A percentile compares a stretch with the other conserved stretches of the same genome.
Evolutionary conservation across 2,113 vertebrate species (phyloP).

Genomic region (Macrotis lagotis): DNA sequence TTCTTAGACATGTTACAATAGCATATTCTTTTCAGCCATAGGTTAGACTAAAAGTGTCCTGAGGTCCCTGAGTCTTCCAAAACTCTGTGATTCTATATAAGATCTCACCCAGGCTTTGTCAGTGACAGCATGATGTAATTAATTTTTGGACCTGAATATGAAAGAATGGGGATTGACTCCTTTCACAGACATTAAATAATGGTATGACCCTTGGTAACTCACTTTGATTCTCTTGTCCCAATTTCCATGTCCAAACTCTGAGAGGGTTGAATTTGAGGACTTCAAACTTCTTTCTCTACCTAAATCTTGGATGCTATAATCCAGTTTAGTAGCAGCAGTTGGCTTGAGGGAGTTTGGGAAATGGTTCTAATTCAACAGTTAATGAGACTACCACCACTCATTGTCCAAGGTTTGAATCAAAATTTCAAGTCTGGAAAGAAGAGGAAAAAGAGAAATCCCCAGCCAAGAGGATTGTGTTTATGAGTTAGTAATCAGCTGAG

Average conservation of each 20-base stretch:
- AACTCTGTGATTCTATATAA: background rate
- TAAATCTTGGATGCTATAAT: background rate
- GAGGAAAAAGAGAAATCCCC: too few species aligned
- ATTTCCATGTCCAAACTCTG: background rate
- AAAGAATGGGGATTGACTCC: background rate
- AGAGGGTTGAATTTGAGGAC: background rate
- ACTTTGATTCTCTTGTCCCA: background rate
- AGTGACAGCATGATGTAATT: background rate
- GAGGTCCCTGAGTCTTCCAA: background rate
- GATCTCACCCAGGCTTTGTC: background rate
- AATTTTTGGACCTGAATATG: background rate
- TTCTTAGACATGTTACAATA: background rate
- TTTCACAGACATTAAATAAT: background rate
- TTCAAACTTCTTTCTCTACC: background rate
- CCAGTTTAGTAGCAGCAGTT: background rate
- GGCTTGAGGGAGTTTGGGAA: accelerated
- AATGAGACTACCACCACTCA: background rate
- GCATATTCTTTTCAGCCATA: background rate
- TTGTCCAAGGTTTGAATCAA: background rate
- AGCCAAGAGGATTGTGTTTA: too few species aligned
- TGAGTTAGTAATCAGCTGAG: too few species aligned
- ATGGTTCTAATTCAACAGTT: background rate
- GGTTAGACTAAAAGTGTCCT: background rate
- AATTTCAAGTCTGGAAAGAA: background rate
- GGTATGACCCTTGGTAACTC: background rate